These are phyloP conservation scores for Temnothorax ravouxi DNA, from an alignment of 2,888 invertebrate genomes.

Conservation along the genomic window DNA sequence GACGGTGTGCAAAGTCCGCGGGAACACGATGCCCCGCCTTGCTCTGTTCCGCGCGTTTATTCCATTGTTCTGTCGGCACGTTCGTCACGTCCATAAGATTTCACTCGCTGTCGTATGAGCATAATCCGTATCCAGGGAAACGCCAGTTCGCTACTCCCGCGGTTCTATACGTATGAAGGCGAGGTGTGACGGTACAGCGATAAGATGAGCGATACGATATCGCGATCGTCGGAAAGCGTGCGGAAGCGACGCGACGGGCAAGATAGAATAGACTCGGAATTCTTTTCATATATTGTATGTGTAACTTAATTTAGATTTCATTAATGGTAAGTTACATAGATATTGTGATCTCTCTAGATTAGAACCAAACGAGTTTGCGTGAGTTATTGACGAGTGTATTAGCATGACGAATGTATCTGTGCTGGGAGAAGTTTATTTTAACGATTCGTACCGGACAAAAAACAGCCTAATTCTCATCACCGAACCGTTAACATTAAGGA, in stretches of 20 bases:
- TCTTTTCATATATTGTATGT: neutral
- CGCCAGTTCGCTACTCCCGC: neutral
- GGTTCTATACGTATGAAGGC: neutral
- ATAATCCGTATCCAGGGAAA: conserved; percentile 12
- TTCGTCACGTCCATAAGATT: conserved; percentile 68
- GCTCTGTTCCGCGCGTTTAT: conserved; percentile 31
- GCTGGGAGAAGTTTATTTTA: no score
- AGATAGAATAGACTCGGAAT: neutral
- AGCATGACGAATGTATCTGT: no score
- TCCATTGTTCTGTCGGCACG: conserved; percentile 56
- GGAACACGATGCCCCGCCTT: neutral
- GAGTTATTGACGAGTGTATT: no score
- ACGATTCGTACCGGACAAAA: no score
- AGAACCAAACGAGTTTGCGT: no score
- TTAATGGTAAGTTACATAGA: neutral
- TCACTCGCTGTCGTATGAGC: conserved; percentile 48
- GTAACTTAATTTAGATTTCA: neutral
- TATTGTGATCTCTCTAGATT: no score
- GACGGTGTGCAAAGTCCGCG: conserved; percentile 1
- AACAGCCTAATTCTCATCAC: no score
- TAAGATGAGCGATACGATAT: conserved; percentile 23
- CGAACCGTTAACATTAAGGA: no score
- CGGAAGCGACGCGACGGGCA: neutral
- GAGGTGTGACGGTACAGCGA: neutral
- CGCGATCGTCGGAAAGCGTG: neutral